A percentile compares a stretch with the other conserved stretches of the same genome.
phyloP scores from a whole-genome alignment of 2,113 vertebrate genomes.

The Platichthys stellatus region DNA sequence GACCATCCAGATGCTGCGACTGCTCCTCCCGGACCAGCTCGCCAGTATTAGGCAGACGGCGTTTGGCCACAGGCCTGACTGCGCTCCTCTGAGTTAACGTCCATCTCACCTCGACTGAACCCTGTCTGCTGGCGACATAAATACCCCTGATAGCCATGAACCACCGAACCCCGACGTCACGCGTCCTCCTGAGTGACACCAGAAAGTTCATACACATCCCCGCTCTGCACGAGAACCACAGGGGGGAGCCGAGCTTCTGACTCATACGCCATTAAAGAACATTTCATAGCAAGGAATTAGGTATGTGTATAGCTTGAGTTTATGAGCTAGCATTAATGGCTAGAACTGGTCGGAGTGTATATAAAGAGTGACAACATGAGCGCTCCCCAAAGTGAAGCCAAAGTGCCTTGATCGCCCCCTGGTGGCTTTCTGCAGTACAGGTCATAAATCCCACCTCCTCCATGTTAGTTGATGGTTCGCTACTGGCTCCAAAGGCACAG shows the following conservation, averaged over 20 bases:
- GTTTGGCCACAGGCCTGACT: conserved; percentile 67
- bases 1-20: conserved; percentile 78
- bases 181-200: neutral
- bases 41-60: conserved; percentile 64
- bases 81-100: conserved; percentile 55
- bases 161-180: neutral
- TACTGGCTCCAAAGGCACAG: no score
- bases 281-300: neutral
- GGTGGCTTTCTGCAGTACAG: no score
- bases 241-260: neutral
- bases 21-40: conserved; percentile 61
- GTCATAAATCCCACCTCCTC: no score
- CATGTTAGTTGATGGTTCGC: no score
- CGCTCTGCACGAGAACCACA: neutral
- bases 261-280: neutral
- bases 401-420: no score
- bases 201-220: no score
- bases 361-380: no score
- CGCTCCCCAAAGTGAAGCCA: no score
- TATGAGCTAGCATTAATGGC: no score
- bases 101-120: conserved; percentile 55
- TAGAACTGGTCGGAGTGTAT: no score
- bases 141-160: conserved; percentile 58
- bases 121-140: conserved; percentile 41
- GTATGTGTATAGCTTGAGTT: neutral